Evolutionary conservation across 2,113 vertebrate genomes (phyloP).

Genomic region (Cinclus cinclus): DNA sequence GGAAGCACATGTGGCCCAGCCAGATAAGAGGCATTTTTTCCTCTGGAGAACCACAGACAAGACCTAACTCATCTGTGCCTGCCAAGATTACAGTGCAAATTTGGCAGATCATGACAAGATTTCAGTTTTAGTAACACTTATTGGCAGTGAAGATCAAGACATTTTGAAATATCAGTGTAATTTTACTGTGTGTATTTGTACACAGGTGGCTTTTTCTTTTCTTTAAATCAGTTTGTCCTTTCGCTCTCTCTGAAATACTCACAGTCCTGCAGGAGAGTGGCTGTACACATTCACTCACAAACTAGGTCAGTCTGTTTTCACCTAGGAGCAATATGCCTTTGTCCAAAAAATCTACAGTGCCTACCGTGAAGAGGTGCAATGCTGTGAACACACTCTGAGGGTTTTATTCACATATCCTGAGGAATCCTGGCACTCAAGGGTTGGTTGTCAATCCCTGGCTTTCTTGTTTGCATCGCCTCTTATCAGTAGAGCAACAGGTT

Average conservation of each 20-base stretch:
- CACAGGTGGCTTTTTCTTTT: background rate
- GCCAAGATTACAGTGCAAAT: background rate
- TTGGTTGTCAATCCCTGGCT: background rate
- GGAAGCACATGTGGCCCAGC: background rate
- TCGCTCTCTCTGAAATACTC: background rate
- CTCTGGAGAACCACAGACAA: background rate
- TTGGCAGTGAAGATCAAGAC: background rate
- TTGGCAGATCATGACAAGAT: background rate
- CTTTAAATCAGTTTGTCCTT: background rate
- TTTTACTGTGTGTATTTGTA: background rate
- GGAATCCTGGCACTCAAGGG: background rate
- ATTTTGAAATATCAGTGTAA: background rate
- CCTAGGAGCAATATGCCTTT: background rate
- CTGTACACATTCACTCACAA: background rate
- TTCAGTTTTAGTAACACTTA: background rate
- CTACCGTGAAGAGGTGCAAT: background rate
- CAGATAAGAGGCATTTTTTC: slow-evolving; percentile 16
- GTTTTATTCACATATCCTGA: background rate
- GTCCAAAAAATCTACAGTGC: background rate
- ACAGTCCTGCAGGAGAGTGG: background rate
- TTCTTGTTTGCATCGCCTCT: slow-evolving; percentile 13
- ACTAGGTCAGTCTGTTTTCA: background rate
- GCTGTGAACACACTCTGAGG: background rate
- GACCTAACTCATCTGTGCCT: background rate
- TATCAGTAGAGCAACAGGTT: slow-evolving; percentile 12